Percentiles rank a stretch among this genome's conserved stretches.
These are phyloP conservation scores for Calonectris borealis DNA, from an alignment of 2,113 vertebrate genomes.

Conservation along the genomic window DNA sequence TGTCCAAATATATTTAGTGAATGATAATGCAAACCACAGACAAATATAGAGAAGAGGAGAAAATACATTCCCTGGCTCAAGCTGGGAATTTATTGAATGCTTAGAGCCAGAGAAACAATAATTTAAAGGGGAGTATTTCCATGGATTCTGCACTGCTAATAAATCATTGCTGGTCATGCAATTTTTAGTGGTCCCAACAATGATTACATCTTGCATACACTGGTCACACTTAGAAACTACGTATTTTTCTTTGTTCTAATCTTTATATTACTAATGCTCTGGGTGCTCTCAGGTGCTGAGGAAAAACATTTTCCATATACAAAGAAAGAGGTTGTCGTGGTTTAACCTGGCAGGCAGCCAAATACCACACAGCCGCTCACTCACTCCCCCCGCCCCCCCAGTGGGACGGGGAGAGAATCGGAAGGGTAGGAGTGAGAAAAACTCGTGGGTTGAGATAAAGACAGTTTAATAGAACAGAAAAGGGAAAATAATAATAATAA, in stretches of 20 bases:
- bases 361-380: no score
- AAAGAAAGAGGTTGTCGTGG: background rate
- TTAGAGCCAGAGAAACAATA: constrained; percentile 54
- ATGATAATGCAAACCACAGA: constrained; percentile 49
- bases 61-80: constrained; percentile 48
- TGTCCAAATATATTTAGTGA: constrained; percentile 37
- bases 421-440: no score
- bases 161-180: constrained; percentile 42
- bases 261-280: background rate
- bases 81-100: constrained; percentile 37
- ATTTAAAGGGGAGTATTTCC: constrained; percentile 53
- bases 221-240: background rate
- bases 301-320: background rate
- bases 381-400: no score
- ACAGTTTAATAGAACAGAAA: no score
- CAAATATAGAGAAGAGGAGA: constrained; percentile 35
- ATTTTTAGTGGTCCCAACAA: constrained; percentile 41
- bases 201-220: background rate
- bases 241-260: background rate
- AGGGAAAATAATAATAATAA: no score
- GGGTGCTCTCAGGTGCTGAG: background rate
- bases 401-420: no score
- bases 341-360: no score
- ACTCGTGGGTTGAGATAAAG: no score
- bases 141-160: constrained; percentile 56